Base-by-base conservation (phyloP, 2,113 vertebrate species). In the Calypte anna region DNA sequence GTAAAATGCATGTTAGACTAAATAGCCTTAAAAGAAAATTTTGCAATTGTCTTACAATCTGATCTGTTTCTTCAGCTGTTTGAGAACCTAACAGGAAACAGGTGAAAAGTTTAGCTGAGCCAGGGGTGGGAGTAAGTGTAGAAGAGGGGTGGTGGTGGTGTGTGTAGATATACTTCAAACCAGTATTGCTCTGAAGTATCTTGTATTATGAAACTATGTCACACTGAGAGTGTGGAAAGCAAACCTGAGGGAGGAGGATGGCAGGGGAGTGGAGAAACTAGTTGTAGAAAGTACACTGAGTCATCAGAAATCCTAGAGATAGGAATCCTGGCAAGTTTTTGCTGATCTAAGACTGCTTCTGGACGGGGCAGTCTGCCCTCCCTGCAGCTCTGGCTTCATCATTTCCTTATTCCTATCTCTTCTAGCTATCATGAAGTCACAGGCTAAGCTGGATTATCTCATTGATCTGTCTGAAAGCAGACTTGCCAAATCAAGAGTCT, bases 271-370 rank as follows among this genome's bases (percentile, higher is more conserved):
- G 73, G 73, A 83, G 76, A 38, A 86, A 36, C n/a, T 50, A 74
- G 13, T 69, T 66, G 55, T 25, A 72, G 28, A 38, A 79, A 68
- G 74, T 68, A 28, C 44, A 19, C 5, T 66, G 51, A 46, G 74
- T 91, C 59, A n/a, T 79, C 91, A 44, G 40, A 87, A 9, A 27
- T 62, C 20, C n/a, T 91, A 28, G 44, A 90, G 82, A 72, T 64
- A 22, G 0, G 36, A 72, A 76, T 79, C 46, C 36, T 54, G 61
- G 2, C 70, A 55, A 75, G 59, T 66, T 73, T 80, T 40, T 76
- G 53, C 81, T 94, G 69, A 88, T 86, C 51, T 88, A 77, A 86
- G 68, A 27, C 46, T 24, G 33, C 57, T 84, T 83, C 81, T 94
- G 69, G 43, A 89, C 84, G 33, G 61, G 73, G 53, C 38, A 33